Conservation (phyloP, 2,888 invertebrate species). For the Drosophila atripex region DNA sequence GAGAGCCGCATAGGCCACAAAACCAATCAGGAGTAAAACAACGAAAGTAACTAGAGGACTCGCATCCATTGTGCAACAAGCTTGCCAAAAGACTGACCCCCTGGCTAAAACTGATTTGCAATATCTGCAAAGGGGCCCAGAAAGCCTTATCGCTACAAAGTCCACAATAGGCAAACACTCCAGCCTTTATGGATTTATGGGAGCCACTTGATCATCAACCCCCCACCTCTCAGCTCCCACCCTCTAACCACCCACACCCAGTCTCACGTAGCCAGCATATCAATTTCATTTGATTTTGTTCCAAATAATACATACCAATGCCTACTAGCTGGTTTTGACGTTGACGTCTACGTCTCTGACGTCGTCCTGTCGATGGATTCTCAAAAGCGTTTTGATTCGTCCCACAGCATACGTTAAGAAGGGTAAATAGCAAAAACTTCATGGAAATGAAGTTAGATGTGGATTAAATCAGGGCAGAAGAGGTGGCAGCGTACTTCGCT, state of each 20-base stretch:
- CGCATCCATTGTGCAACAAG: slow-evolving; percentile 53
- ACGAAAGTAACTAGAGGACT: slow-evolving; percentile 36
- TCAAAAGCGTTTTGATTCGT: not conserved
- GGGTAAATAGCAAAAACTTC: slow-evolving; percentile 63
- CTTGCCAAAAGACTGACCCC: slow-evolving; percentile 56
- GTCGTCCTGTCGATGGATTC: slow-evolving; percentile 8
- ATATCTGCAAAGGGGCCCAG: slow-evolving; percentile 24
- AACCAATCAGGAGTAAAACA: slow-evolving; percentile 48
- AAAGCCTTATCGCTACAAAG: slow-evolving; percentile 19
- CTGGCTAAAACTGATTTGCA: slow-evolving; percentile 34
- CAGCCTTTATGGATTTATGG: slow-evolving; percentile 43
- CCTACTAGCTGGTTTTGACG: slow-evolving; percentile 11
- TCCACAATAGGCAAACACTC: slow-evolving; percentile 31
- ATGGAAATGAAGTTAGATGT: not conserved
- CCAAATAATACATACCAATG: slow-evolving; percentile 32
- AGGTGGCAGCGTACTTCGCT: not conserved
- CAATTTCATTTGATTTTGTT: slow-evolving; percentile 2
- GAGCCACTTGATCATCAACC: slow-evolving; percentile 29
- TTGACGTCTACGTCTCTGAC: slow-evolving; percentile 13
- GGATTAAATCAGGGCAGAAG: not conserved
- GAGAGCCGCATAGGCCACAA: slow-evolving; percentile 45
- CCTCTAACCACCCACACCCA: not conserved
- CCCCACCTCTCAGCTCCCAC: slow-evolving; percentile 10
- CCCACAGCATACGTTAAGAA: slow-evolving; percentile 53
- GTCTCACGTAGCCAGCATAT: slow-evolving; percentile 12